Base-by-base conservation (phyloP, 2,113 vertebrate genomes). In the Alaudala cheleensis region DNA sequence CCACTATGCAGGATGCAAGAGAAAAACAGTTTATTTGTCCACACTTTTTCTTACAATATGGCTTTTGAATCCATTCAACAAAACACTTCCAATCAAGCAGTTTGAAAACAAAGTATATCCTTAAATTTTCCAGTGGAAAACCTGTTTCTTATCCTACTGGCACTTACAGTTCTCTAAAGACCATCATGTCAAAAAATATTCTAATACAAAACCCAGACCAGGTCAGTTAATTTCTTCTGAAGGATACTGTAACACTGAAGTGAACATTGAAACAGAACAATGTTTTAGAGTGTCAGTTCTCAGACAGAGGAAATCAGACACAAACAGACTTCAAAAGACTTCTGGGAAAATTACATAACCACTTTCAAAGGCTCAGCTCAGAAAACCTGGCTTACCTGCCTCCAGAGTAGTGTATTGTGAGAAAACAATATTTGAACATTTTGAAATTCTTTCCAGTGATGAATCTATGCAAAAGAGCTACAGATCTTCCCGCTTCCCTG, bases 1-100 rank as follows among this genome's bases (percentile, higher is more conserved):
- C 34, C n/a, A 34, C 22, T 61, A 9, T 9, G 22, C 16, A 72
- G 29, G 5, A 5, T 0, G 0, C 14, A 78, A 50, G 0, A 92
- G 28, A 18, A 61, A 67, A 87, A 60, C 44, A 16, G 5, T 51
- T 81, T 24, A 21, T 58, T 71, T 5, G 13, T 21, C 14, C 7
- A 49, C 11, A 8, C 11, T 12, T 74, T 74, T 89, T 74, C 39
- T 81, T 78, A 58, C 5, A 42, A 26, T 50, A 26, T 13, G 17
- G 62, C 14, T 73, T 74, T 61, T 70, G 50, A 9, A n/a, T 66
- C 50, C 45, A 50, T 57, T 92, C 62, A 81, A 65, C n/a, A 80
- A 73, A 79, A 76, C 33, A 54, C 18, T 88, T 81, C 45, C 28
- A 88, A 45, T 47, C 11, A 47, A 88, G 54, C 7, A 29, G 24